A percentile compares a stretch with the other conserved stretches of the same genome.
phyloP scores from a whole-genome alignment of 2,113 vertebrate genomes.

The Castor canadensis region DNA sequence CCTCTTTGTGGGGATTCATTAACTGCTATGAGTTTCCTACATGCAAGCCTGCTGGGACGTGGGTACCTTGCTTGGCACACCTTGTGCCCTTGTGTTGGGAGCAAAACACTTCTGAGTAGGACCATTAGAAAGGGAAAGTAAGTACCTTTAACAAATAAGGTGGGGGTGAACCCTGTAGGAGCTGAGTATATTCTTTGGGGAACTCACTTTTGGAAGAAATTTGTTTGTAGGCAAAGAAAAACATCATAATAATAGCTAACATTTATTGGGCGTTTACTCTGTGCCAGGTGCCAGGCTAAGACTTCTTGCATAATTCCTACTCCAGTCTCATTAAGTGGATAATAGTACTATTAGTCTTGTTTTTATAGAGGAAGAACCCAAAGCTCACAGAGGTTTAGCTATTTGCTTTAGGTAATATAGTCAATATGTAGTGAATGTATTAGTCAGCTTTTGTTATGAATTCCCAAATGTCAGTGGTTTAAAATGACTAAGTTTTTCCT shows the following conservation, averaged over 20 bases:
- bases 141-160: constrained; percentile 58
- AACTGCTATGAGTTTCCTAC: constrained; percentile 79
- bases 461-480: background rate
- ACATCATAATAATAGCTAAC: background rate
- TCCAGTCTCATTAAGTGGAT: constrained; percentile 1
- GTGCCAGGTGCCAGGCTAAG: background rate
- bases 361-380: constrained; percentile 35
- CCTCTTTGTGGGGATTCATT: constrained; percentile 83
- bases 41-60: constrained; percentile 63
- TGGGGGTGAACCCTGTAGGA: background rate
- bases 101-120: constrained; percentile 68
- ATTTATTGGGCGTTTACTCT: constrained; percentile 3
- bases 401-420: background rate
- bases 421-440: background rate
- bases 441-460: constrained; percentile 15
- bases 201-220: constrained; percentile 46
- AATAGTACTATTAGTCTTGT: background rate
- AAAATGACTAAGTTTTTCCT: background rate
- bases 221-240: constrained; percentile 37
- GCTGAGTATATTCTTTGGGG: background rate
- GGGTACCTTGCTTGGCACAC: constrained; percentile 55
- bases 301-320: background rate
- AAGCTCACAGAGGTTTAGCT: background rate
- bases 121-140: constrained; percentile 54
- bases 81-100: constrained; percentile 36